phyloP scores from a whole-genome alignment of 2,113 vertebrate species.

The Thunnus thynnus region DNA sequence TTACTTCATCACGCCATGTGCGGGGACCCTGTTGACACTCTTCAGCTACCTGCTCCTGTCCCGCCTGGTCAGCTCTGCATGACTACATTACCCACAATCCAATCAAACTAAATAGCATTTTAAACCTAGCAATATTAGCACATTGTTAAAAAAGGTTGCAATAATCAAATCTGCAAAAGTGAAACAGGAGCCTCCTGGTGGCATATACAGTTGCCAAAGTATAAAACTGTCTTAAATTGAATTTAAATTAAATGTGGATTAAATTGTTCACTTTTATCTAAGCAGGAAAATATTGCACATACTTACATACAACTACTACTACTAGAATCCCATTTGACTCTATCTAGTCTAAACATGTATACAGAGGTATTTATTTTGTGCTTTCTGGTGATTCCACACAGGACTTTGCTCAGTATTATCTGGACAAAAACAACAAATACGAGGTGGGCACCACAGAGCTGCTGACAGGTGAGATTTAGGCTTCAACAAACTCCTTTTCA shows the following conservation, averaged over 20 bases:
- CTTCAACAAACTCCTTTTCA: background rate
- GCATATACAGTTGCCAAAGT: no score
- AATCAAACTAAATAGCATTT: background rate
- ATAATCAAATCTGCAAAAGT: no score
- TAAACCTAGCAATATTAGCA: no score
- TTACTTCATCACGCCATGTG: slow-evolving; percentile 91
- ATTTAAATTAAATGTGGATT: no score
- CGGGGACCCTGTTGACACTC: slow-evolving; percentile 88
- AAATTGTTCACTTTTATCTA: no score
- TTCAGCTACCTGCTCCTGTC: slow-evolving; percentile 87
- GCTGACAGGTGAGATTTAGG: slow-evolving; percentile 78
- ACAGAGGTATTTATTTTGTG: background rate
- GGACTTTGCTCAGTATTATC: slow-evolving; percentile 76
- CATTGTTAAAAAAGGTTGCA: no score
- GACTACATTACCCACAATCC: slow-evolving; percentile 39
- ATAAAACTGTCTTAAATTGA: no score
- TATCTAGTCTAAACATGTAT: background rate
- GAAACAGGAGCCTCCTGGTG: no score
- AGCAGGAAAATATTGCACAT: background rate
- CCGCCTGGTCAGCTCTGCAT: slow-evolving; percentile 82
- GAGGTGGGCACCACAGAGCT: slow-evolving; percentile 83
- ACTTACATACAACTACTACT: no score
- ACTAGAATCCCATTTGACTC: background rate
- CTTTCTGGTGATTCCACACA: slow-evolving; percentile 31
- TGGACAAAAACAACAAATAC: slow-evolving; percentile 70